These are phyloP conservation scores for Melanocharis versteri DNA, from an alignment of 2,113 vertebrate species.

Conservation along the genomic window DNA sequence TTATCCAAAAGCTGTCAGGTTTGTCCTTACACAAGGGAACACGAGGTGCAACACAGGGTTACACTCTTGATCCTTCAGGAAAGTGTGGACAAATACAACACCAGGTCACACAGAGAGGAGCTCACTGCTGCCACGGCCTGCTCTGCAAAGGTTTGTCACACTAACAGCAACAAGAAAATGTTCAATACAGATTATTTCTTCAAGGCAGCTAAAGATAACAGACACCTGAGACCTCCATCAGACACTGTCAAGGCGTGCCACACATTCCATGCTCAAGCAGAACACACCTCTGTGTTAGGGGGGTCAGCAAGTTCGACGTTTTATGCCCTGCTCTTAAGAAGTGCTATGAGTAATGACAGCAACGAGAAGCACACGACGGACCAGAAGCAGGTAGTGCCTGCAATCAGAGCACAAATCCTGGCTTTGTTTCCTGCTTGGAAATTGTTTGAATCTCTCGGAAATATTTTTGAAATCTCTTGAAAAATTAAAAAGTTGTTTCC, in stretches of 20 bases:
- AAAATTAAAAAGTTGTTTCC: neutral
- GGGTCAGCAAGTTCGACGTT: neutral
- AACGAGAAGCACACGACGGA: neutral
- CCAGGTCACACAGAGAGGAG: neutral
- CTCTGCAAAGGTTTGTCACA: neutral
- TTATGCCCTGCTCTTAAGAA: neutral
- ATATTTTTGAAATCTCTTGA: neutral
- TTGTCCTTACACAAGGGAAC: neutral
- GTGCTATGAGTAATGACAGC: neutral
- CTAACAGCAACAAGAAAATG: neutral
- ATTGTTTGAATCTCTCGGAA: neutral
- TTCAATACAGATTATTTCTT: neutral
- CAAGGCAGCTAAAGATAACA: neutral
- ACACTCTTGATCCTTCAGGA: neutral
- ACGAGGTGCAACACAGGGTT: neutral
- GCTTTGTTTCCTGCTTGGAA: neutral
- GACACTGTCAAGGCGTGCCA: neutral
- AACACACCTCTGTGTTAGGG: neutral
- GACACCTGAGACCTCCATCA: neutral
- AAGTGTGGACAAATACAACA: rapidly evolving
- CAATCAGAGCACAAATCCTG: neutral
- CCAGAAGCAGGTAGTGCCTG: neutral
- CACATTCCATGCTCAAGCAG: neutral
- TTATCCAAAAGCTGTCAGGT: neutral
- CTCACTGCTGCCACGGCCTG: rapidly evolving